Evolutionary conservation across 1,140 invertebrate genomes (phyloP).

Genomic region (Scylla paramamosain): DNA sequence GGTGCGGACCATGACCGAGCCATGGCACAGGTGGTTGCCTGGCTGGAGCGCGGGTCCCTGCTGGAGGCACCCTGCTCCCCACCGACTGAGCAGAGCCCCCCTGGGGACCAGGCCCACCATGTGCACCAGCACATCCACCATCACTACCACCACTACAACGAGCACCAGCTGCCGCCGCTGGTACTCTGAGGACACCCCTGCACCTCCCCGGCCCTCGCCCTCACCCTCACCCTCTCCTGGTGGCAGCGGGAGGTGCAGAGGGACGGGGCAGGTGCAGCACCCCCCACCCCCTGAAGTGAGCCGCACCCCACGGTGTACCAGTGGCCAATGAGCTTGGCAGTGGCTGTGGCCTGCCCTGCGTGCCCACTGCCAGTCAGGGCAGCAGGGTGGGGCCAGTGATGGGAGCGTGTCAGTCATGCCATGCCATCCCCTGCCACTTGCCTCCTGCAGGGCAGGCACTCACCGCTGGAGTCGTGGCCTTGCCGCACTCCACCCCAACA

Average conservation of each 20-base stretch:
- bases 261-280: background rate
- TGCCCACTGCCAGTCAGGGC: too few relatives aligned
- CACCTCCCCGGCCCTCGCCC: conserved; percentile 42
- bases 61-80: conserved; percentile 42
- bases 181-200: conserved; percentile 63
- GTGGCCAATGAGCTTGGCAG: too few relatives aligned
- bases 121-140: conserved; percentile 92
- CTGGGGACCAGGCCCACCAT: conserved; percentile 84
- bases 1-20: conserved; percentile 86
- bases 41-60: conserved; percentile 78
- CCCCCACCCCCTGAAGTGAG: background rate
- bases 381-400: too few relatives aligned
- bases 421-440: too few relatives aligned
- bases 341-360: too few relatives aligned
- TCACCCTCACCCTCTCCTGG: conserved; percentile 48
- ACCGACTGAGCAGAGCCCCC: background rate
- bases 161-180: conserved; percentile 69
- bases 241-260: background rate
- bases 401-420: too few relatives aligned
- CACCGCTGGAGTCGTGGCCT: too few relatives aligned
- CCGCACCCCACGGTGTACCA: too few relatives aligned
- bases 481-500: too few relatives aligned
- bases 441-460: too few relatives aligned
- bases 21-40: conserved; percentile 84
- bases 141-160: conserved; percentile 89